Base-by-base conservation (phyloP, 2,113 vertebrate genomes). In the Cariama cristata region DNA sequence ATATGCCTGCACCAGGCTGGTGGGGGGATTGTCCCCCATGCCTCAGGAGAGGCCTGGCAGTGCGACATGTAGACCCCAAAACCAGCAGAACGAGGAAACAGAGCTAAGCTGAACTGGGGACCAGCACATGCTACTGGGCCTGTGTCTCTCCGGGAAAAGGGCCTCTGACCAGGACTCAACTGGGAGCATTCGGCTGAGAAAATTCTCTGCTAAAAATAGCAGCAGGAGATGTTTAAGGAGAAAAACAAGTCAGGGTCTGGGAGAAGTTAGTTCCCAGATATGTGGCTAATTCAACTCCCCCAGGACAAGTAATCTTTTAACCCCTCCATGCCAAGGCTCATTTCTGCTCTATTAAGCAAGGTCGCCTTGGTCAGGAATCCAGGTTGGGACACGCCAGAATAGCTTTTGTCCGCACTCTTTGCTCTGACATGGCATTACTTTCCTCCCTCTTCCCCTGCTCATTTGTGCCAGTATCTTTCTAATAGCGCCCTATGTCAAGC, bases 121-220 rank as follows among this genome's bases (percentile, higher is more conserved):
- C 9, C 71, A 68, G 90, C 49, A 52, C 23, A 18, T 23, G 62
- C 82, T 84, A 62, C 88, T 14, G 73, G 49, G 79, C 21, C 26
- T 1, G 33, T 6, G 45, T 44, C 42, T 75, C 67, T 30, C 79
- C 91, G 96, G 95, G 95, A 94, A 91, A 83, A 84, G 85, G 86
- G 94, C 93, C 95, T 67, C 79, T 67, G 93, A 96, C 50, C 92
- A 45, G 91, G 14, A 0, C 91, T 91, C 62, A 14, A 73, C 74
- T 47, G 86, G 89, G 91, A 96, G 96, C 94, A 20, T 22, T 95
- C 52, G 0, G 86, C 96, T 96, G 94, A 94, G 88, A 95, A 93
- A 97, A 96, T 96, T 88, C 93, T 80, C 64, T 55, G 92, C 97
- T 97, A 97, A 97, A 98, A 97, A 98, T 98, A 98, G 96, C 91